Evolutionary conservation across 1,140 invertebrate genomes (phyloP).

Genomic region (Aplysia californica): DNA sequence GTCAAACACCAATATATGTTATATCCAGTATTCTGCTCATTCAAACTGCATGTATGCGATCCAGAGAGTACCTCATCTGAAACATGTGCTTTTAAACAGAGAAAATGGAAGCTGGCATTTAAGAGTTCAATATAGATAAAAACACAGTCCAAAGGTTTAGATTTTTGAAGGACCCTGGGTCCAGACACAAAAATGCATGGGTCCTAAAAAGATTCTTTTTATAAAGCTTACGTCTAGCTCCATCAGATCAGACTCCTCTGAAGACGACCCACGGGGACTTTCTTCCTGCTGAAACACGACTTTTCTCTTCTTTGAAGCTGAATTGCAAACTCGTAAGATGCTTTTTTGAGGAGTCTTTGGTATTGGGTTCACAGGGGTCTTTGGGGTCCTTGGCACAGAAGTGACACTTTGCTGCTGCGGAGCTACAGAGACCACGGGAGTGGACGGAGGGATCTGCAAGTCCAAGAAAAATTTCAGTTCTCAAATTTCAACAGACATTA

Average conservation of each 20-base stretch:
- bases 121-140: neutral
- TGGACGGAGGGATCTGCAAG: too few species aligned
- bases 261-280: neutral
- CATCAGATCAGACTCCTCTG: conserved; percentile 17
- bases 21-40: too few species aligned
- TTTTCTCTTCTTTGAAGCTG: conserved; percentile 19
- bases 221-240: conserved; percentile 15
- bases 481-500: too few species aligned
- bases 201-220: neutral
- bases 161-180: neutral
- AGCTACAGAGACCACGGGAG: too few species aligned
- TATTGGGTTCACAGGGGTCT: too few species aligned
- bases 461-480: too few species aligned
- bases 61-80: too few species aligned
- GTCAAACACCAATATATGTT: too few species aligned
- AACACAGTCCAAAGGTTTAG: neutral
- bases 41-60: too few species aligned
- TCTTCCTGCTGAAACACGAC: conserved; percentile 3
- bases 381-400: too few species aligned
- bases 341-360: conserved; percentile 4
- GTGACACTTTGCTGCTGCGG: too few species aligned
- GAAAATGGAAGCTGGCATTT: neutral
- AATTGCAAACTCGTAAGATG: conserved; percentile 3
- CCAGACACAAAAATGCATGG: neutral
- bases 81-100: neutral